These are phyloP conservation scores for Oryzias javanicus DNA, from an alignment of 2,113 vertebrate genomes.

Conservation along the genomic window DNA sequence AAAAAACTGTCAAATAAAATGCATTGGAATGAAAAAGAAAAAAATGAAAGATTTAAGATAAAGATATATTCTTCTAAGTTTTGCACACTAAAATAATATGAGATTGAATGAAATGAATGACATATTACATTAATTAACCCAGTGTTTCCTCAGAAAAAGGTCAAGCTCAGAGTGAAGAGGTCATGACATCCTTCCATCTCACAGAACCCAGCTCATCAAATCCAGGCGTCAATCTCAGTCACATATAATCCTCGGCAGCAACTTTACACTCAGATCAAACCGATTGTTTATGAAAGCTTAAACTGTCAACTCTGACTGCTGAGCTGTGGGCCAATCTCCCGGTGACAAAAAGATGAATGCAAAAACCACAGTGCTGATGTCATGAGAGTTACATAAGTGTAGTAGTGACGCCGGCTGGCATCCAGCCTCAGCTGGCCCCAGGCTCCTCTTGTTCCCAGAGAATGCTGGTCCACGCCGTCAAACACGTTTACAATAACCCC, in stretches of 20 bases:
- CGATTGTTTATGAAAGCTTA: not conserved
- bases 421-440: slow-evolving; percentile 18
- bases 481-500: slow-evolving; percentile 42
- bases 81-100: too few relatives aligned
- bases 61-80: too few relatives aligned
- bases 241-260: not conserved
- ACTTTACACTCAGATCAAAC: not conserved
- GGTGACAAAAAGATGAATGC: not conserved
- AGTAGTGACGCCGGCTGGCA: slow-evolving; percentile 24
- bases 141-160: not conserved
- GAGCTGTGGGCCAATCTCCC: not conserved
- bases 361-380: slow-evolving; percentile 22
- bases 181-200: slow-evolving; percentile 6
- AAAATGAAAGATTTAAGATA: too few relatives aligned
- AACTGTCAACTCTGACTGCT: not conserved
- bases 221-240: not conserved
- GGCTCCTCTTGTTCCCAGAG: slow-evolving; percentile 18
- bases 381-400: slow-evolving; percentile 58
- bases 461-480: slow-evolving; percentile 30
- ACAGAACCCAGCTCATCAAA: slow-evolving; percentile 15
- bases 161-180: too few relatives aligned
- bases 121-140: slow-evolving; percentile 4
- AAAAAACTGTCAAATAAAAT: too few relatives aligned
- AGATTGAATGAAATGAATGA: too few relatives aligned
- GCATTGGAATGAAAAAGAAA: too few relatives aligned